A percentile compares a stretch with the other conserved stretches of the same genome.
phyloP scores from a whole-genome alignment of 1,140 invertebrate genomes.

The Daktulosphaira vitifoliae region DNA sequence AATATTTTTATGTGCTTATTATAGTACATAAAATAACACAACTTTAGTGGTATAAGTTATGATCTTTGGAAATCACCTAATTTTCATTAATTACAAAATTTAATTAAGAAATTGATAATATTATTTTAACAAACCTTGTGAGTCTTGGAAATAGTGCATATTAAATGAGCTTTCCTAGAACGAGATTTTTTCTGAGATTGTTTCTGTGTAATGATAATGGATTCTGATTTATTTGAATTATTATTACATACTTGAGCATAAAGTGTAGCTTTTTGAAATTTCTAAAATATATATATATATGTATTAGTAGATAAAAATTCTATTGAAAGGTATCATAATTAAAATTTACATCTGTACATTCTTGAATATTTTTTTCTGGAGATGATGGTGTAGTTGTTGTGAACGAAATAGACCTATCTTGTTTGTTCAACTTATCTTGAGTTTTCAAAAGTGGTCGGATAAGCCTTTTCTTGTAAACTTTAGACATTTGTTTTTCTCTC shows the following conservation, averaged over 20 bases:
- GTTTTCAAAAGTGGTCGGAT: slow-evolving; percentile 55
- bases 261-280: slow-evolving; percentile 51
- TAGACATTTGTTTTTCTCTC: slow-evolving; percentile 50
- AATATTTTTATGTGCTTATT: too few species aligned
- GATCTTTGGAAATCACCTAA: too few species aligned
- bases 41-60: too few species aligned
- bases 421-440: slow-evolving; percentile 50
- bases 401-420: slow-evolving; percentile 11
- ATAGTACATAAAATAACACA: too few species aligned
- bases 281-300: slow-evolving; percentile 37
- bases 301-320: too few species aligned
- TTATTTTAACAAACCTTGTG: not conserved
- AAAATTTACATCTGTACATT: not conserved
- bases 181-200: slow-evolving; percentile 36
- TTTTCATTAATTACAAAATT: not conserved
- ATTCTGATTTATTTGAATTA: slow-evolving; percentile 48
- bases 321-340: not conserved
- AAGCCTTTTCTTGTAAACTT: slow-evolving; percentile 51
- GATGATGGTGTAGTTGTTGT: slow-evolving; percentile 10
- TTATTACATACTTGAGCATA: slow-evolving; percentile 55
- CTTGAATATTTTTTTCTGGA: slow-evolving; percentile 12
- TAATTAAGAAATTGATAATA: not conserved
- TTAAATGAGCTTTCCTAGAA: slow-evolving; percentile 31
- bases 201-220: slow-evolving; percentile 45
- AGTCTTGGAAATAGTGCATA: slow-evolving; percentile 21